phyloP scores from a whole-genome alignment of 2,888 invertebrate species.

The Athrips mouffetella region DNA sequence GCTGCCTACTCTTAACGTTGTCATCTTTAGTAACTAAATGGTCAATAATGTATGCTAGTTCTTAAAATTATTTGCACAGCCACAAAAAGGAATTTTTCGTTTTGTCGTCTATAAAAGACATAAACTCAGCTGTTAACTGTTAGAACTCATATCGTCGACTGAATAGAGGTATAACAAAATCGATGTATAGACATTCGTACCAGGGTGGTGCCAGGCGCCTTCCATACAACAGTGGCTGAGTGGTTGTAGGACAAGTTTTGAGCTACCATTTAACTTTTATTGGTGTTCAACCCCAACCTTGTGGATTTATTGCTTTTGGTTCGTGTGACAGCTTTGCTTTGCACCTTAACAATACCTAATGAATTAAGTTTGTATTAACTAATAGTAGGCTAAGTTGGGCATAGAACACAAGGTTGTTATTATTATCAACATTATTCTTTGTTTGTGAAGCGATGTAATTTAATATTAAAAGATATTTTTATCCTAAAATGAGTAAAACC shows the following conservation, averaged over 20 bases:
- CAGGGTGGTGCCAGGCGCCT: constrained; percentile 60
- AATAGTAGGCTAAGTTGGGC: no score
- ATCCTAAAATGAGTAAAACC: no score
- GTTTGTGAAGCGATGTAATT: no score
- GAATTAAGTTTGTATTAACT: no score
- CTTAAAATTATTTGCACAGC: not conserved
- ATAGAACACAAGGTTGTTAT: no score
- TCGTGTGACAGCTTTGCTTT: not conserved
- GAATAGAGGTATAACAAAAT: constrained; percentile 51
- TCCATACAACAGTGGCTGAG: constrained; percentile 16
- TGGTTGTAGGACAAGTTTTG: constrained; percentile 58
- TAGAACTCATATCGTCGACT: constrained; percentile 54
- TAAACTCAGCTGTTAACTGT: constrained; percentile 39
- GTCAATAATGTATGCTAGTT: not conserved
- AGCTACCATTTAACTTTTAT: constrained; percentile 57
- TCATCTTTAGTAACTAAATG: constrained; percentile 37
- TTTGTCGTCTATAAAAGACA: not conserved
- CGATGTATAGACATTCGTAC: constrained; percentile 66
- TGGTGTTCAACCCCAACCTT: constrained; percentile 49
- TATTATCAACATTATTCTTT: no score
- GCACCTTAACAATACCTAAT: not conserved
- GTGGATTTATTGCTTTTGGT: constrained; percentile 33
- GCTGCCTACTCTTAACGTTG: constrained; percentile 46
- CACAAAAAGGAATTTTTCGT: not conserved
- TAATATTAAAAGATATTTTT: no score